Conservation (phyloP, 2,888 invertebrate genomes). For the Periphyllus acericola region DNA sequence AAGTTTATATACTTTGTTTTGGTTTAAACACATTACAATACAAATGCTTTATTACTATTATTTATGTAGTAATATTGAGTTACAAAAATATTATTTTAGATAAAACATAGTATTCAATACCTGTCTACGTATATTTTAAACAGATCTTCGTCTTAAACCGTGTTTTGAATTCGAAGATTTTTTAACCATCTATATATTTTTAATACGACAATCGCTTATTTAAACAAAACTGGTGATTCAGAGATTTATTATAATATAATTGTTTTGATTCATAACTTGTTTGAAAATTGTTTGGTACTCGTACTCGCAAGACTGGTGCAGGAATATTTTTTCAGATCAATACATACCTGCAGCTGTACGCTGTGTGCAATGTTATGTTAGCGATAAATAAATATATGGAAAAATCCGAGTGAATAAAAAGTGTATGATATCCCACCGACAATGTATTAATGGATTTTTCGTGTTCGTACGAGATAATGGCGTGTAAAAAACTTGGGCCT, state of each 20-base stretch:
- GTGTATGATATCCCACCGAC: not conserved
- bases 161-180: too few relatives aligned
- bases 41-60: too few relatives aligned
- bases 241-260: not conserved
- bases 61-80: too few relatives aligned
- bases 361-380: not conserved
- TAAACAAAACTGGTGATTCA: too few relatives aligned
- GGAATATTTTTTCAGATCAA: not conserved
- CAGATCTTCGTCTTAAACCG: too few relatives aligned
- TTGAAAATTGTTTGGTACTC: not conserved
- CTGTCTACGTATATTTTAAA: too few relatives aligned
- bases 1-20: too few relatives aligned
- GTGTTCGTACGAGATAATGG: slow-evolving; percentile 3
- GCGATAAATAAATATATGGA: not conserved
- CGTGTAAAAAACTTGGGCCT: not conserved
- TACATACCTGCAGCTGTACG: not conserved
- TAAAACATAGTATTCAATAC: too few relatives aligned
- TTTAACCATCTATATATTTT: too few relatives aligned
- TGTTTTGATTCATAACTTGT: not conserved
- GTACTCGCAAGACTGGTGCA: not conserved
- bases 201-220: too few relatives aligned
- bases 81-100: too few relatives aligned
- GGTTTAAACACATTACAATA: too few relatives aligned
- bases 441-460: slow-evolving; percentile 16
- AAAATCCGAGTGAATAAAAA: not conserved